These are phyloP conservation scores for Papilio demoleus DNA, from an alignment of 2,888 invertebrate genomes.

Conservation along the genomic window DNA sequence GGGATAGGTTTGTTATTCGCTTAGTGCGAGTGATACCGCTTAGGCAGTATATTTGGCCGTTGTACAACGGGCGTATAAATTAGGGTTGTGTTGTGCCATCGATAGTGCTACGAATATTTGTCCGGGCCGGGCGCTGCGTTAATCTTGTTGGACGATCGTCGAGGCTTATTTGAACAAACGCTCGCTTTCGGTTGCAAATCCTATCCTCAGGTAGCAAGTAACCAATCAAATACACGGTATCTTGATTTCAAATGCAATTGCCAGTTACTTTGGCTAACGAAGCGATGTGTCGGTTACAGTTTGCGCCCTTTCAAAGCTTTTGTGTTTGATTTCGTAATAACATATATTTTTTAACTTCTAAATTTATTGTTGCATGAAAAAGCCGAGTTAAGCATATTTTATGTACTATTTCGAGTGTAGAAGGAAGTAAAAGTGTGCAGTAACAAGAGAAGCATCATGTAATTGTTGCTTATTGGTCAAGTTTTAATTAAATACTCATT, in stretches of 20 bases:
- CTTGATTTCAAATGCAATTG: slow-evolving; percentile 11
- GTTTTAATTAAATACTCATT: not conserved
- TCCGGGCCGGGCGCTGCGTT: slow-evolving; percentile 30
- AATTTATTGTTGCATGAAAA: no score
- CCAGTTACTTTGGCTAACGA: not conserved
- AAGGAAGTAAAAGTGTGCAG: no score
- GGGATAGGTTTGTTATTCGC: slow-evolving; percentile 4
- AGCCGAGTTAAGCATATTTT: no score
- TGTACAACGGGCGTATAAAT: slow-evolving; percentile 39
- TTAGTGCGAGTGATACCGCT: slow-evolving; percentile 27
- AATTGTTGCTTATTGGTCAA: not conserved
- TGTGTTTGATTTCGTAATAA: not conserved
- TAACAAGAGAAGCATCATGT: no score
- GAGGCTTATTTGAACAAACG: slow-evolving; percentile 38
- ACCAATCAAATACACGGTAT: slow-evolving; percentile 26
- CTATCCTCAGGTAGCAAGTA: slow-evolving; percentile 28
- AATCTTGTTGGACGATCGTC: slow-evolving; percentile 39
- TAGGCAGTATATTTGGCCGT: slow-evolving; percentile 34
- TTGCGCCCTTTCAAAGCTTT: slow-evolving; percentile 2
- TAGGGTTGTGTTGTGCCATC: slow-evolving; percentile 37
- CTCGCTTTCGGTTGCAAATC: slow-evolving; percentile 35
- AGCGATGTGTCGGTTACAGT: not conserved
- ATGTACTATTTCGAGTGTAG: no score
- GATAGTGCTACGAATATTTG: slow-evolving; percentile 40
- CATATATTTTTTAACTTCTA: no score